Conservation (phyloP, 2,113 vertebrate genomes). For the Climacteris rufus region DNA sequence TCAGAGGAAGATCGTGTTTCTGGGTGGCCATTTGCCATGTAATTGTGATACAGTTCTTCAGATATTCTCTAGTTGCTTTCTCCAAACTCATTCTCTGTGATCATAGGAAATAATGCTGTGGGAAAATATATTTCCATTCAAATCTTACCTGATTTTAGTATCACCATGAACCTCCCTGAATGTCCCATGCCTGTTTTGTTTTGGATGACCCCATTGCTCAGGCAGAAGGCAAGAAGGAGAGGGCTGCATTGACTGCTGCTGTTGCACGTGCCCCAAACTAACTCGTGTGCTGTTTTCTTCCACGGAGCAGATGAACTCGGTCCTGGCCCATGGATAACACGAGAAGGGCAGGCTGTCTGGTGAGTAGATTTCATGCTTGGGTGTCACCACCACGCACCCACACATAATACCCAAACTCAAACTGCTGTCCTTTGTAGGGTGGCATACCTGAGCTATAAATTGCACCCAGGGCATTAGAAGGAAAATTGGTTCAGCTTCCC, state of each 20-base stretch:
- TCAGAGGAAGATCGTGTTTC: not conserved
- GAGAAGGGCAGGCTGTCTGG: not conserved
- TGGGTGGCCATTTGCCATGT: not conserved
- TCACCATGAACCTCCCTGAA: not conserved
- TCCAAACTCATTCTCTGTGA: not conserved
- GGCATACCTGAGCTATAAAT: not conserved
- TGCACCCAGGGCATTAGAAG: not conserved
- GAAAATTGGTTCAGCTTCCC: not conserved
- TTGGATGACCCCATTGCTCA: not conserved
- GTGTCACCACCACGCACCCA: accelerated
- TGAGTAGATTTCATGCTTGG: not conserved
- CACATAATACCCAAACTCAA: not conserved
- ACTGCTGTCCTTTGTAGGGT: not conserved
- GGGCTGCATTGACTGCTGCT: not conserved
- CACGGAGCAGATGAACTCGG: not conserved
- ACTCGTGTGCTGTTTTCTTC: not conserved
- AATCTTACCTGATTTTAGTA: not conserved
- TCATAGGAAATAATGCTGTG: not conserved
- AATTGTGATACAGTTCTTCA: not conserved
- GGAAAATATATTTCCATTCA: not conserved
- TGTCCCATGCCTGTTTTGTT: not conserved
- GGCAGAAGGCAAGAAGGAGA: not conserved
- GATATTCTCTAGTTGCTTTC: not conserved
- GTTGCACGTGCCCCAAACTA: not conserved
- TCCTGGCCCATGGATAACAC: accelerated